These are phyloP conservation scores for Lasioglossum malachurum DNA, from an alignment of 2,888 invertebrate genomes.

Conservation along the genomic window DNA sequence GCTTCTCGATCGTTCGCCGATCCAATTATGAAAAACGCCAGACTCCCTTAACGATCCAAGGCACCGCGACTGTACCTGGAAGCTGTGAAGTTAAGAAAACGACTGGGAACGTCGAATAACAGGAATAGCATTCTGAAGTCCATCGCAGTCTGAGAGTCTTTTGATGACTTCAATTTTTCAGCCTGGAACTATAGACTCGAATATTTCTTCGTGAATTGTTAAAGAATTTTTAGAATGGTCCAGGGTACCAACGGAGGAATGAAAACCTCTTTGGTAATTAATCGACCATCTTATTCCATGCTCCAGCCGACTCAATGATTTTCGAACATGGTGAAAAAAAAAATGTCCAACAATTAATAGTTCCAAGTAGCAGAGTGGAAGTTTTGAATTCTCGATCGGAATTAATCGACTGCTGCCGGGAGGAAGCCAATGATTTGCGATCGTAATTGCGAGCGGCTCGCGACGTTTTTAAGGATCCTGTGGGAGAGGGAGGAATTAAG, in stretches of 20 bases:
- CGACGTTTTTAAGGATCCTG: neutral
- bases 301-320: too few relatives aligned
- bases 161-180: too few relatives aligned
- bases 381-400: neutral
- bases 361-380: neutral
- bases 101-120: neutral
- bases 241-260: too few relatives aligned
- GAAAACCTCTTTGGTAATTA: too few relatives aligned
- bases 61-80: neutral
- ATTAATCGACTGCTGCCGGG: neutral
- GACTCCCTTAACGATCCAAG: neutral
- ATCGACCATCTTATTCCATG: too few relatives aligned
- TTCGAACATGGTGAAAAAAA: too few relatives aligned
- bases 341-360: neutral
- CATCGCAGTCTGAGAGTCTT: too few relatives aligned
- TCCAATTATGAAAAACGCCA: neutral
- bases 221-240: too few relatives aligned
- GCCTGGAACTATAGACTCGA: too few relatives aligned
- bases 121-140: too few relatives aligned
- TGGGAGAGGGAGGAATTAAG: constrained; percentile 6
- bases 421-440: neutral
- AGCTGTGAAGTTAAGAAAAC: neutral
- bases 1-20: too few relatives aligned
- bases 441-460: neutral
- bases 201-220: too few relatives aligned